Conservation (phyloP, 1,140 invertebrate genomes). For the Centruroides vittatus region DNA sequence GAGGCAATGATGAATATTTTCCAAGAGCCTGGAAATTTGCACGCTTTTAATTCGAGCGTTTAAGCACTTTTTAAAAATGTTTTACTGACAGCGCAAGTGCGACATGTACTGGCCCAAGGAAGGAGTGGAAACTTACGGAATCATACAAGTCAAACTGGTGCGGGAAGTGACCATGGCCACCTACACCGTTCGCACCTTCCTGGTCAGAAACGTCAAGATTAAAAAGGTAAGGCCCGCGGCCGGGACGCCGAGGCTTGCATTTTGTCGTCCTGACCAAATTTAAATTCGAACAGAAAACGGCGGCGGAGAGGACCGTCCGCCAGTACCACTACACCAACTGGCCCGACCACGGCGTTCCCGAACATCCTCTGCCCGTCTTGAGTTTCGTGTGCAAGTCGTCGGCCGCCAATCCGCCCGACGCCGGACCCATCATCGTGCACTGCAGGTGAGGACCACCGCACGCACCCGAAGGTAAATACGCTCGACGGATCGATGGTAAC, state of each 20-base stretch:
- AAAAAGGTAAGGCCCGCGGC: slow-evolving; percentile 28
- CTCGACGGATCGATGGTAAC: too few relatives aligned
- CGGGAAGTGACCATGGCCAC: slow-evolving; percentile 86
- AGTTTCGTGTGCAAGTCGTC: slow-evolving; percentile 86
- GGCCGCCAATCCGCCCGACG: slow-evolving; percentile 64
- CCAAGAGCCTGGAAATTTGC: too few relatives aligned
- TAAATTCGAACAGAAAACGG: slow-evolving; percentile 38
- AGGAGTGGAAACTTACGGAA: slow-evolving; percentile 74
- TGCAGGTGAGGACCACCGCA: slow-evolving; percentile 56
- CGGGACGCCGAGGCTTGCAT: too few relatives aligned
- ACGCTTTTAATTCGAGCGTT: too few relatives aligned
- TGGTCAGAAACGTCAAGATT: slow-evolving; percentile 62
- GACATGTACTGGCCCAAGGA: slow-evolving; percentile 98
- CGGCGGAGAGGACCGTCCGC: slow-evolving; percentile 65
- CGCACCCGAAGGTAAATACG: too few relatives aligned
- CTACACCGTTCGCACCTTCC: slow-evolving; percentile 76
- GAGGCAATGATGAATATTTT: too few relatives aligned
- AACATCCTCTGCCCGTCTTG: slow-evolving; percentile 85
- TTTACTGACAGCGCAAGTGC: slow-evolving; percentile 63
- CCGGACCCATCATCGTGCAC: slow-evolving; percentile 90
- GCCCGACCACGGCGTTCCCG: slow-evolving; percentile 91
- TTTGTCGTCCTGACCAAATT: too few relatives aligned
- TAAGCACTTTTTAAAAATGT: too few relatives aligned
- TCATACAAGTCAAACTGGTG: slow-evolving; percentile 76
- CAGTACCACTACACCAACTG: slow-evolving; percentile 98